Percentiles rank a stretch among this genome's conserved stretches.
phyloP scores from a whole-genome alignment of 2,113 vertebrate species.

The Anseranas semipalmata region DNA sequence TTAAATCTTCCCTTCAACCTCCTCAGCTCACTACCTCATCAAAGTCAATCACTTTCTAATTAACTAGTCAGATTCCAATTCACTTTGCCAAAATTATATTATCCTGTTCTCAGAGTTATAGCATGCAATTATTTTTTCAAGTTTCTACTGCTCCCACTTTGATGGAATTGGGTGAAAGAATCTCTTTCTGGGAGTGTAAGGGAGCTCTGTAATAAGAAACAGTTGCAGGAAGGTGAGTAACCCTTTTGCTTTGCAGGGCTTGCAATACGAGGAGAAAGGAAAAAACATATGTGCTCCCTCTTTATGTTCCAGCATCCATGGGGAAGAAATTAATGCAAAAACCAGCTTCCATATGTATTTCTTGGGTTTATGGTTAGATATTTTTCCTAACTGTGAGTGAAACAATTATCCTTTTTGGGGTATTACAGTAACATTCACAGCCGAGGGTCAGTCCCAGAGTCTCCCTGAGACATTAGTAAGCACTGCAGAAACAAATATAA shows the following conservation, averaged over 20 bases:
- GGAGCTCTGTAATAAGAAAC: constrained; percentile 53
- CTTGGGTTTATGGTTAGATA: background rate
- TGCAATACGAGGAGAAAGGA: constrained; percentile 20
- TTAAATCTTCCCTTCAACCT: background rate
- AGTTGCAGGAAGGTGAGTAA: constrained; percentile 45
- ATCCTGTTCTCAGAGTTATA: background rate
- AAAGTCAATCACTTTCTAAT: constrained; percentile 49
- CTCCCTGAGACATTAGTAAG: background rate
- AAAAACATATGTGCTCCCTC: constrained; percentile 31
- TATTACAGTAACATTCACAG: background rate
- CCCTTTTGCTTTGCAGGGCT: background rate
- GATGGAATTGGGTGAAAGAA: constrained; percentile 37
- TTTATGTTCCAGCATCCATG: background rate
- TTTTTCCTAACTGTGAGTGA: background rate
- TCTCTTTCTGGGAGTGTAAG: constrained; percentile 38
- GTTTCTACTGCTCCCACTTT: constrained; percentile 36
- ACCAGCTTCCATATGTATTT: background rate
- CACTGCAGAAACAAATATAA: background rate
- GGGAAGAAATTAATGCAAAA: constrained; percentile 45
- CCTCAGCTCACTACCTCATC: background rate
- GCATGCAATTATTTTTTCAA: constrained; percentile 28
- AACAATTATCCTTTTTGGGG: background rate
- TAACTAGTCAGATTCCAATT: background rate
- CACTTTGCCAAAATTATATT: constrained; percentile 41
- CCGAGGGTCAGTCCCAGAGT: background rate